Evolutionary conservation across 2,797 vertebrate genomes (phyloP).

Genomic region (Prionace glauca): DNA sequence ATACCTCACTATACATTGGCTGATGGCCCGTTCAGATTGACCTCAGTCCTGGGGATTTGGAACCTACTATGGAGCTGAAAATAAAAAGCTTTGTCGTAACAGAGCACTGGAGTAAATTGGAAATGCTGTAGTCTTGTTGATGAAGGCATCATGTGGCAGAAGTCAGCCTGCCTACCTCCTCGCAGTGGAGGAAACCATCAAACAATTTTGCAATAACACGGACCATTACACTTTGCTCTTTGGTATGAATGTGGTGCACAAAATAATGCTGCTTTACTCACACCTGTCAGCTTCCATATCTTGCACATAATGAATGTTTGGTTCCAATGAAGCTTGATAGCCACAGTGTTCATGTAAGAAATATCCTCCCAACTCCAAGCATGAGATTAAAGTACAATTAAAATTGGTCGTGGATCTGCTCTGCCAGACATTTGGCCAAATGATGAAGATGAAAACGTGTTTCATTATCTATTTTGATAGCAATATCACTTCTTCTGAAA

Average conservation of each 20-base stretch:
- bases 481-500: too few species aligned
- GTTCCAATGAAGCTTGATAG: too few species aligned
- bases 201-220: neutral
- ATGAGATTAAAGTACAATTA: too few species aligned
- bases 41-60: neutral
- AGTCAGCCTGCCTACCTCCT: neutral
- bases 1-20: neutral
- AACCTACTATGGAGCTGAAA: neutral
- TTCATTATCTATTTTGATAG: too few species aligned
- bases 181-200: neutral
- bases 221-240: neutral
- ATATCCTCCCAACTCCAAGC: too few species aligned
- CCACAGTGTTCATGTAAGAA: too few species aligned
- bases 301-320: too few species aligned
- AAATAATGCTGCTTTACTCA: neutral
- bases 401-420: too few species aligned
- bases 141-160: neutral
- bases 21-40: neutral
- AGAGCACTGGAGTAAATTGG: neutral
- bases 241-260: neutral
- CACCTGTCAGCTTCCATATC: too few species aligned
- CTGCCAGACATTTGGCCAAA: too few species aligned
- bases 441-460: too few species aligned
- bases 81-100: neutral
- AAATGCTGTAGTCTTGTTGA: neutral